Base-by-base conservation (phyloP, 2,888 invertebrate species). In the Mythimna vitellina region DNA sequence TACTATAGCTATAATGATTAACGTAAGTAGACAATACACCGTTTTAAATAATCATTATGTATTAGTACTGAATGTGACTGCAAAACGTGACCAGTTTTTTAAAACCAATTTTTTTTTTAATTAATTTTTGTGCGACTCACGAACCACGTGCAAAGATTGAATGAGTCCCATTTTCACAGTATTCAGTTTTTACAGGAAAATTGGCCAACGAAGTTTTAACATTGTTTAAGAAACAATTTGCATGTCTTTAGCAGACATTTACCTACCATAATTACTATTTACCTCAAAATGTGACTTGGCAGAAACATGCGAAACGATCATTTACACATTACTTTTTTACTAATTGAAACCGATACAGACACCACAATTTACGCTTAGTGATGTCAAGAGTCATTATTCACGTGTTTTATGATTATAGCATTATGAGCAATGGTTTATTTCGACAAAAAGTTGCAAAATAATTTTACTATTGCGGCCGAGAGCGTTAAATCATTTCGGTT, bases 241-340 rank as follows among this genome's bases (percentile, higher is more conserved):
- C 58, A 22, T 14, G 46, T 66, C 9, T 53, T 51, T 53, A 53
- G 14, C 29, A 29, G 62, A 49, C 70, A 14, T 70, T 81, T 76
- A 63, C n/a, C 54, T 12, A 25, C 35, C 29, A 3, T 53, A 35
- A 20, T 61, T 38, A 56, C 46, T 60, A 54, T 35, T 10, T 32
- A 32, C 35, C 22, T 46, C 46, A 46, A 46, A n/a, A 20, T 66
- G 4, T 7, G 6, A n/a, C 22, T 42, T 46, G 7, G 4, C 65
- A 62, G 14, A 58, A 78, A 57, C 65, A 53, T n/a, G 77, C 29
- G 22, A 69, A 64, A 51, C 20, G 35, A 69, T 80, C 56, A 68
- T 46, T 65, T 35, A 49, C n/a, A 14, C 25, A 74, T 74, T 74
- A 54, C 8, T 38, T 53, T 49, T 68, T 68, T 69, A 61, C 20